Evolutionary conservation across 2,113 vertebrate genomes (phyloP).

Genomic region (Cairina moschata): DNA sequence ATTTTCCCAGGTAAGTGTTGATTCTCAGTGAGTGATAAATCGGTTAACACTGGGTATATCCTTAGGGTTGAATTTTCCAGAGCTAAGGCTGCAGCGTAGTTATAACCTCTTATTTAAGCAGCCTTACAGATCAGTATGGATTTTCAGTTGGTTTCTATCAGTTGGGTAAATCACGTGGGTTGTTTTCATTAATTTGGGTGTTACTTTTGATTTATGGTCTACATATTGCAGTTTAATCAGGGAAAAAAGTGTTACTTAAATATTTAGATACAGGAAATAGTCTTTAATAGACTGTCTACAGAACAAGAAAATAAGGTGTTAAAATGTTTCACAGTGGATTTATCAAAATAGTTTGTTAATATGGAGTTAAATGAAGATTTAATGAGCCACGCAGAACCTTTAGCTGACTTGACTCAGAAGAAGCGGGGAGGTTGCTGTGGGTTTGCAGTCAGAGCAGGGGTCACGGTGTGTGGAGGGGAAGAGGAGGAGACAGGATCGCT

Average conservation of each 20-base stretch:
- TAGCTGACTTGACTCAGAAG: neutral
- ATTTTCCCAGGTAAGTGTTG: neutral
- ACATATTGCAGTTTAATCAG: neutral
- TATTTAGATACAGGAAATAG: neutral
- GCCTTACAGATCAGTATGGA: neutral
- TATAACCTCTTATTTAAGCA: neutral
- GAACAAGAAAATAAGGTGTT: neutral
- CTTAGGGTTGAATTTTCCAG: neutral
- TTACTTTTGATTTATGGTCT: slow-evolving; percentile 10
- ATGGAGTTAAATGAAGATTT: neutral
- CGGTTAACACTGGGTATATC: neutral
- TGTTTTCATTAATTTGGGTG: neutral
- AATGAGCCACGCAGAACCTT: neutral
- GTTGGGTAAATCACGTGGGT: neutral
- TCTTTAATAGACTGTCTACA: neutral
- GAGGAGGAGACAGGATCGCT: neutral
- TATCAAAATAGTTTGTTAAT: neutral
- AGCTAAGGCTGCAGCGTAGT: neutral
- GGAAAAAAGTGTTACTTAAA: neutral
- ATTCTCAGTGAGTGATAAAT: neutral
- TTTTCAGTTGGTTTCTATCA: neutral
- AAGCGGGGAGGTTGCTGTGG: fast-evolving
- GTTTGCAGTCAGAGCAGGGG: neutral
- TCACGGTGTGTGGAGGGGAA: fast-evolving
- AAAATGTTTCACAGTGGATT: neutral